Base-by-base conservation (phyloP, 1,140 invertebrate species). In the Xylocopa sonorina region DNA sequence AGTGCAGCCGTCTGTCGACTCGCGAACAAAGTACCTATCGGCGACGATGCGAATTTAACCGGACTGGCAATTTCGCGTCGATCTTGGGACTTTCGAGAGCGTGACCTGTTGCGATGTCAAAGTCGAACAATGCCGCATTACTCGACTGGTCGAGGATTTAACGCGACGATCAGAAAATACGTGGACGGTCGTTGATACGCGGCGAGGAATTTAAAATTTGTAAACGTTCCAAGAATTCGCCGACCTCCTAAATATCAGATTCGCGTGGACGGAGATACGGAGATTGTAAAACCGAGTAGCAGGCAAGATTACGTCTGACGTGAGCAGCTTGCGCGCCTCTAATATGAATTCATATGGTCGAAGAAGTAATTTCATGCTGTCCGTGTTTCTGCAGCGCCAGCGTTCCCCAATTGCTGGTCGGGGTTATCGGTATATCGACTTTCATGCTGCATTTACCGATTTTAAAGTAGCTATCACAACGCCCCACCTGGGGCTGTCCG, bases 11-110 rank as follows among this genome's bases (percentile, higher is more conserved):
- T 43, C 34, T 27, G 76, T 27, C 29, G 43, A 57, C 18, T 32
- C 9, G 7, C 32, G 41, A 41, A 72, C n/a, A 6, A n/a, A 48
- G 21, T 27, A 58, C 9, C 64, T 29, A 32, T n/a, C 21, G 14
- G 24, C 5, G 27, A 34, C 32, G 69, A 46, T 29, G 51, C 29
- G 53, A 14, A n/a, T 24, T 50, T 76, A 38, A 18, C 14, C 41
- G 48, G 53, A 72, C 66, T n/a, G n/a, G 67, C 24, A 41, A 34
- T 51, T 73, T 29, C 29, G 27, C 10, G 4, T 3, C 55, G 60
- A 73, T 73, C 55, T 48, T 18, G 29, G 0, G 18, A 34, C 29
- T n/a, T 10, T 29, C 18, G 48, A 51, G 51, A 51, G 55, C 29
- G 29, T 32, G 14, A 58, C 29, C n/a, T 32, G 14, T 58, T 27